phyloP scores from a whole-genome alignment of 2,113 vertebrate species.

The Gymnarchus niloticus region DNA sequence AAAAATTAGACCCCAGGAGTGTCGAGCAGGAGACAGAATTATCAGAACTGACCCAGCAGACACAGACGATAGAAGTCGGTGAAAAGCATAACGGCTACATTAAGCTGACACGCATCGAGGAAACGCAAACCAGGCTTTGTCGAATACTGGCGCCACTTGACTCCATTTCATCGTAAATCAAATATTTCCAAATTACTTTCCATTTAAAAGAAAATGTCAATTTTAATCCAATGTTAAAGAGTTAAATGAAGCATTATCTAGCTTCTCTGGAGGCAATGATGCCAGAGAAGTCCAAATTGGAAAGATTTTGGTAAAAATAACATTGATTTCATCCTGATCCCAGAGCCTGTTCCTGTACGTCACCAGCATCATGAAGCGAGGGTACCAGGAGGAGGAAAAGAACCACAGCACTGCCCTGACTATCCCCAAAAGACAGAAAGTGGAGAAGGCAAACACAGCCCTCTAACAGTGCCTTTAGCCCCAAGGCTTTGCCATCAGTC shows the following conservation, averaged over 20 bases:
- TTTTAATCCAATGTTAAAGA: neutral
- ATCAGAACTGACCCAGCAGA: no score
- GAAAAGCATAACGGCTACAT: no score
- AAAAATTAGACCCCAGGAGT: no score
- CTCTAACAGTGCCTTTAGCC: slow-evolving; percentile 39
- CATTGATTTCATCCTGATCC: neutral
- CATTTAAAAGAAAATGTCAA: neutral
- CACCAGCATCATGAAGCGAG: slow-evolving; percentile 58
- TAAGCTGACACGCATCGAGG: neutral
- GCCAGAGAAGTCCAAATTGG: neutral
- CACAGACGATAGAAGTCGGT: no score
- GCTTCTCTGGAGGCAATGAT: neutral
- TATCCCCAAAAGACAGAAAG: slow-evolving; percentile 48
- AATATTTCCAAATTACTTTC: neutral
- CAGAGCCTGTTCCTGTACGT: slow-evolving; percentile 64
- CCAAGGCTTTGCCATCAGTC: neutral
- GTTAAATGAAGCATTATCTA: neutral
- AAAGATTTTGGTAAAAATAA: neutral
- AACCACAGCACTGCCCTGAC: slow-evolving; percentile 32
- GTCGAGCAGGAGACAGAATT: no score
- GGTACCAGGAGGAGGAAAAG: slow-evolving; percentile 58
- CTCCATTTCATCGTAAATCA: neutral
- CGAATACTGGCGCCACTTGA: neutral
- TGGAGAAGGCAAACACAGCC: slow-evolving; percentile 55
- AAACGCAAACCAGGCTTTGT: neutral